Evolutionary conservation across 2,797 vertebrate genomes (phyloP), one percentile per base, ranked within the genome.

Genomic region (Mastacembelus armatus): DNA sequence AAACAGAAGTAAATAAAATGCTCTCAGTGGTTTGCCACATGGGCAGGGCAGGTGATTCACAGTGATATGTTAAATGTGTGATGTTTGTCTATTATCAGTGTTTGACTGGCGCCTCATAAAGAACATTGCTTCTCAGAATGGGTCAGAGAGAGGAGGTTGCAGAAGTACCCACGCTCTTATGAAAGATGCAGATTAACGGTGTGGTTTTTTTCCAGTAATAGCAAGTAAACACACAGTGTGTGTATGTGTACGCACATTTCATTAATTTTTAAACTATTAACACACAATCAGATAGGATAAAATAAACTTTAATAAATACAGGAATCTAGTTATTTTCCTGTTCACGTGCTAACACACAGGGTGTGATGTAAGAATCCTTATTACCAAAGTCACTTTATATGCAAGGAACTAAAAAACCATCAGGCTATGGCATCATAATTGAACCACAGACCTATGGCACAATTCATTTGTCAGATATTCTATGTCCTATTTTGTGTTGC

Each of bases 161-260:
- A 68, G 59, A 76, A 78, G 33, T 40, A 26, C 15, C 71, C 21
- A 0, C 56, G 54, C 49, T 14, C 27, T 71, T 77, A 63, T 71
- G 66, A 63, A 78, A 69, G 48, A 62, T 39, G 58, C 47, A 69
- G 51, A 56, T 35, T 47, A 56, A 50, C 26, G 12, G 1, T 16
- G 57, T 57, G 36, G 54, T n/a, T n/a, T 52, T 35, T 69, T 24
- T 29, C 7, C 42, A 64, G 58, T 51, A 54, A 60, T 18, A 58
- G 27, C 43, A n/a, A n/a, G n/a, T n/a, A n/a, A n/a, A n/a, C n/a
- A n/a, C n/a, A n/a, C n/a, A n/a, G n/a, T n/a, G n/a, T n/a, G n/a
- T n/a, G n/a, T n/a, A n/a, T n/a, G n/a, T n/a, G n/a, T n/a, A n/a
- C n/a, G n/a, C n/a, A n/a, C n/a, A n/a, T n/a, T n/a, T n/a, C n/a